These are phyloP conservation scores for Momotus momota DNA, from an alignment of 2,797 vertebrate species.

Conservation along the genomic window DNA sequence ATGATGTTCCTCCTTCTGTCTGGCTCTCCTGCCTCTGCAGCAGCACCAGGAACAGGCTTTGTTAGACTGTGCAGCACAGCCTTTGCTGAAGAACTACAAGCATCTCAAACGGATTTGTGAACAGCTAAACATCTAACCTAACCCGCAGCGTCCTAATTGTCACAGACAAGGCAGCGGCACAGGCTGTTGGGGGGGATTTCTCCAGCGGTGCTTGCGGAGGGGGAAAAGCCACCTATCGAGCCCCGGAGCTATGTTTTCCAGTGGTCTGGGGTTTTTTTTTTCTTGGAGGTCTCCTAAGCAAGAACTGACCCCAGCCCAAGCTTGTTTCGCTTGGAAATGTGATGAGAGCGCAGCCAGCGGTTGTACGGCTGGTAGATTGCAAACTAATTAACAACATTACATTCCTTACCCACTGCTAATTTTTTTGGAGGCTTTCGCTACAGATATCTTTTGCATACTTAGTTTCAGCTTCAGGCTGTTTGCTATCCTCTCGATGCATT, in stretches of 20 bases:
- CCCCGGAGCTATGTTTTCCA: not conserved
- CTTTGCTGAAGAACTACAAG: not conserved
- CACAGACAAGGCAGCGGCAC: not conserved
- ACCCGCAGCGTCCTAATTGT: not conserved
- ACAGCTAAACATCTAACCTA: not conserved
- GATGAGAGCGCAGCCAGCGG: not conserved
- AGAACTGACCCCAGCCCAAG: not conserved
- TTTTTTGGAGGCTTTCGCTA: not conserved
- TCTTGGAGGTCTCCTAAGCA: not conserved
- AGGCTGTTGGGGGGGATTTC: not conserved
- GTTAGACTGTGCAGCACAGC: not conserved
- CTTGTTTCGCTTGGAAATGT: not conserved
- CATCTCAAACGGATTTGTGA: not conserved
- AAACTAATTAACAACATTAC: slow-evolving; percentile 56
- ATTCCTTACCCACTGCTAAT: not conserved
- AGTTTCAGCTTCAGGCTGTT: slow-evolving; percentile 49
- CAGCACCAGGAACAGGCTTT: not conserved
- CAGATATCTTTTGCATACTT: slow-evolving; percentile 25
- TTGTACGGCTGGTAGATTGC: not conserved
- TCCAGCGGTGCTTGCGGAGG: not conserved
- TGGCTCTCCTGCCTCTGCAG: not conserved
- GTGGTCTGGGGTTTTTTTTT: not conserved
- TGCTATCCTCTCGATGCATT: not conserved
- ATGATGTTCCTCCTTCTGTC: not conserved
- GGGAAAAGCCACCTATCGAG: not conserved